Percentiles rank a stretch among this genome's conserved stretches.
Conservation (phyloP, 2,888 invertebrate genomes). For the Tipula helvola region DNA sequence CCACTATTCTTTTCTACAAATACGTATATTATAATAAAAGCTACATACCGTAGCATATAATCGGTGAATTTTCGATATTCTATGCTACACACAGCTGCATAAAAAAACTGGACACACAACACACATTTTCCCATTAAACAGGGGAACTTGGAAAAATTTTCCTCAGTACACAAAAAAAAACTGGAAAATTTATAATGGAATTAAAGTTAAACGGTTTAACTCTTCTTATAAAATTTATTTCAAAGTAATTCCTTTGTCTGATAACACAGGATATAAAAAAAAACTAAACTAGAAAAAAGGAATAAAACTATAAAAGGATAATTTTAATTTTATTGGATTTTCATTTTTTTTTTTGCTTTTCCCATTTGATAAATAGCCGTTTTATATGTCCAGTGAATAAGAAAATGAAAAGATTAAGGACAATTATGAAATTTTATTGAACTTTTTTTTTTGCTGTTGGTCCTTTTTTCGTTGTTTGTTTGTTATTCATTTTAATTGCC, state of each 20-base stretch:
- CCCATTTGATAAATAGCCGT: background rate
- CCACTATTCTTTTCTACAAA: background rate
- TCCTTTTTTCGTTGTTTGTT: background rate
- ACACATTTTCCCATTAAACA: background rate
- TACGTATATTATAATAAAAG: background rate
- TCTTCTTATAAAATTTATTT: background rate
- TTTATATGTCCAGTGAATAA: background rate
- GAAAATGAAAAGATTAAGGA: constrained; percentile 5
- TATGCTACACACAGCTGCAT: background rate
- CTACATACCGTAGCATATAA: background rate
- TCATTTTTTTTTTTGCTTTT: background rate
- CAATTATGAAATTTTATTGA: constrained; percentile 6
- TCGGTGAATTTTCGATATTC: background rate
- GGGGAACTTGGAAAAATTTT: background rate
- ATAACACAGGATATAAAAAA: background rate
- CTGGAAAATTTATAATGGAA: constrained; percentile 7
- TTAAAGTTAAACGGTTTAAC: constrained; percentile 8
- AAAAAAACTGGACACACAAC: background rate
- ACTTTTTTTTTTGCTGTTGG: background rate
- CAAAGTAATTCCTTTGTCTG: constrained; percentile 5
- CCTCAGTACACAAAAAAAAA: background rate
- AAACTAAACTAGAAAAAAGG: background rate
- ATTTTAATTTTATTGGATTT: constrained; percentile 4
- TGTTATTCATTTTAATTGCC: background rate
- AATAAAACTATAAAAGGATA: background rate